phyloP scores from a whole-genome alignment of 2,888 invertebrate genomes.

The Lasioglossum oenotherae region DNA sequence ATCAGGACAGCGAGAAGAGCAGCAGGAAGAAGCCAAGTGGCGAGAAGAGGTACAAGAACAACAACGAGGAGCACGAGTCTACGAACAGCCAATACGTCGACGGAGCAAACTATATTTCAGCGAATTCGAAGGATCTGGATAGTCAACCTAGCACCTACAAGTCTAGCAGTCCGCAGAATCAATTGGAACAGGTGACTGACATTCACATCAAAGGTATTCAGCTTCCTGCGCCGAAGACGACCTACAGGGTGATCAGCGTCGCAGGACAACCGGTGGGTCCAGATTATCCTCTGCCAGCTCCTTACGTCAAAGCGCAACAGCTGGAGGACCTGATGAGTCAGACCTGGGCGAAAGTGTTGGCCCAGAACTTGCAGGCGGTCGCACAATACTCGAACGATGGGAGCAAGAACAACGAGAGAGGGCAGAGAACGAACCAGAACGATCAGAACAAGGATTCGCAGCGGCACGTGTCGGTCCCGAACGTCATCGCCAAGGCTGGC shows the following conservation, averaged over 20 bases:
- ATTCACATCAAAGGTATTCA: constrained; percentile 61
- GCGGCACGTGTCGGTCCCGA: constrained; percentile 53
- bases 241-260: constrained; percentile 77
- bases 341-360: constrained; percentile 73
- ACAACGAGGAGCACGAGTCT: constrained; percentile 38
- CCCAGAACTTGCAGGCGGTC: constrained; percentile 70
- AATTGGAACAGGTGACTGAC: constrained; percentile 71
- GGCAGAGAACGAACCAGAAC: constrained; percentile 32
- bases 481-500: constrained; percentile 75
- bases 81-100: constrained; percentile 75
- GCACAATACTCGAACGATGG: constrained; percentile 55
- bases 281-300: constrained; percentile 72
- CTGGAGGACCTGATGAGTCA: constrained; percentile 80
- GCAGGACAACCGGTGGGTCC: constrained; percentile 74
- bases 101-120: constrained; percentile 77
- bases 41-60: constrained; percentile 70
- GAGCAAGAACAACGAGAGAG: constrained; percentile 47
- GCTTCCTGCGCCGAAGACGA: constrained; percentile 64
- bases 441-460: constrained; percentile 57
- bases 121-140: constrained; percentile 76
- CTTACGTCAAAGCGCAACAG: constrained; percentile 76
- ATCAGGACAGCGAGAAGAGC: constrained; percentile 38
- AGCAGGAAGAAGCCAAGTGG: constrained; percentile 45
- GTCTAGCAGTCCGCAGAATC: constrained; percentile 72
- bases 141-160: constrained; percentile 77